Percentiles rank a stretch among this genome's conserved stretches.
These are phyloP conservation scores for Sterrhoptilus dennistouni DNA, from an alignment of 2,113 vertebrate genomes.

Conservation along the genomic window DNA sequence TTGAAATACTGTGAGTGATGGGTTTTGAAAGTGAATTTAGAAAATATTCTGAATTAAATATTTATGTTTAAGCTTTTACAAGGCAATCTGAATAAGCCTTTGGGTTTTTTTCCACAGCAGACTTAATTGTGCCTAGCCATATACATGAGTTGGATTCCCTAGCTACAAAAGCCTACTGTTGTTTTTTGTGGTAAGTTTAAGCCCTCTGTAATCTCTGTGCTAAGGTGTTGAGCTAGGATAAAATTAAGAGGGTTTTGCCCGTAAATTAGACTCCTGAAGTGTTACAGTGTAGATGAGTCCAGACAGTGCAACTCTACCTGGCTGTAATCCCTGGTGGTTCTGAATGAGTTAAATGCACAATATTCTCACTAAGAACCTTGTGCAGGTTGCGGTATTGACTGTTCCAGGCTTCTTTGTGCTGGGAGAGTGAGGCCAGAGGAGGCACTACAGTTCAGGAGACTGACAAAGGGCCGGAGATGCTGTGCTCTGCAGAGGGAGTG, in stretches of 20 bases:
- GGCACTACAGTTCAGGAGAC: background rate
- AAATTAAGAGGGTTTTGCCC: background rate
- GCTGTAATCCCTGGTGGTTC: background rate
- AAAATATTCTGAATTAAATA: slow-evolving; percentile 68
- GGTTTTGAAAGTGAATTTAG: slow-evolving; percentile 59
- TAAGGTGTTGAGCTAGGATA: background rate
- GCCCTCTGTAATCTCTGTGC: background rate
- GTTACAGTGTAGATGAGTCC: background rate
- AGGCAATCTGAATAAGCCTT: slow-evolving; percentile 51
- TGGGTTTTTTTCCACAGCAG: slow-evolving; percentile 47
- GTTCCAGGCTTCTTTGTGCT: background rate
- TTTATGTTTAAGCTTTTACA: slow-evolving; percentile 66
- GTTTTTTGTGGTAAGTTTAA: background rate
- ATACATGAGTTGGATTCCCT: background rate
- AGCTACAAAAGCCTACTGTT: background rate
- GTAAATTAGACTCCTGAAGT: background rate
- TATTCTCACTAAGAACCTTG: background rate
- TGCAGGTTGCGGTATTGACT: background rate
- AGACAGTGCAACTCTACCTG: background rate
- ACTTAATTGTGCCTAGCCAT: slow-evolving; percentile 38
- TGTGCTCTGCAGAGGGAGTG: background rate
- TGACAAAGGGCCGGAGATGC: background rate
- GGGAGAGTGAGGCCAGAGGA: background rate
- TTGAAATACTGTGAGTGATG: slow-evolving; percentile 62
- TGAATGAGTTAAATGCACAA: background rate